Percentiles rank a stretch among this genome's conserved stretches.
Evolutionary conservation across 1,140 invertebrate species (phyloP).

Genomic region (Temnothorax curvispinosus): DNA sequence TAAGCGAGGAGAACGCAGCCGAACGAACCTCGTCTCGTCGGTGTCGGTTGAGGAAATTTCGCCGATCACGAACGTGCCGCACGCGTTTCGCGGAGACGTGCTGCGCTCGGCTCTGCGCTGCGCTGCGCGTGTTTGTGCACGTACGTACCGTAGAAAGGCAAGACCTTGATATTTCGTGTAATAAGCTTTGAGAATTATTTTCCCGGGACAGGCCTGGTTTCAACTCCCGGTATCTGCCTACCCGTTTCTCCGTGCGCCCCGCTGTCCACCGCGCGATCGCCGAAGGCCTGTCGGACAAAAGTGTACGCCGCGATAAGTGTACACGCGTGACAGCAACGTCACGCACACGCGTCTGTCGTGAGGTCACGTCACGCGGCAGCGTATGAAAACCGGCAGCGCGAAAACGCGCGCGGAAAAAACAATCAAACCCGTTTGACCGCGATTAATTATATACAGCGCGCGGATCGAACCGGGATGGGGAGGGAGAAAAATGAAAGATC

Average conservation of each 20-base stretch:
- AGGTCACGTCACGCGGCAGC: conserved; percentile 13
- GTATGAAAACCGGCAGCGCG: conserved; percentile 34
- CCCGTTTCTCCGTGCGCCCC: conserved; percentile 1
- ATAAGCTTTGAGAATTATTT: conserved; percentile 78
- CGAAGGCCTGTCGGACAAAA: conserved; percentile 58
- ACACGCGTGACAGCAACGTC: background rate
- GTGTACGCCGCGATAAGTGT: conserved; percentile 53
- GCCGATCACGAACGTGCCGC: conserved; percentile 14
- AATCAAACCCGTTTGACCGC: conserved; percentile 39
- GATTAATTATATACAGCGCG: conserved; percentile 55
- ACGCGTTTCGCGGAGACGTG: background rate
- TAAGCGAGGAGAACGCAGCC: background rate
- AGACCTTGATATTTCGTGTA: conserved; percentile 81
- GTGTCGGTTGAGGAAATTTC: background rate
- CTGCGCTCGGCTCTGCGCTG: background rate
- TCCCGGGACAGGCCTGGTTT: conserved; percentile 70
- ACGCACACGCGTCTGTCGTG: conserved; percentile 5
- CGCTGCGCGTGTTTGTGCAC: conserved; percentile 20
- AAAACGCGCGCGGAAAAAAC: conserved; percentile 50
- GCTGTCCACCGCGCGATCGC: conserved; percentile 15
- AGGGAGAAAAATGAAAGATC: conserved; percentile 15
- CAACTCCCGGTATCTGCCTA: conserved; percentile 50
- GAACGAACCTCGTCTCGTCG: background rate
- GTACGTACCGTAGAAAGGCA: conserved; percentile 75
- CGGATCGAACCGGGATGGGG: background rate